Percentiles rank a stretch among this genome's conserved stretches.
Evolutionary conservation across 2,888 invertebrate species (phyloP).

Genomic region (Acronicta psi): DNA sequence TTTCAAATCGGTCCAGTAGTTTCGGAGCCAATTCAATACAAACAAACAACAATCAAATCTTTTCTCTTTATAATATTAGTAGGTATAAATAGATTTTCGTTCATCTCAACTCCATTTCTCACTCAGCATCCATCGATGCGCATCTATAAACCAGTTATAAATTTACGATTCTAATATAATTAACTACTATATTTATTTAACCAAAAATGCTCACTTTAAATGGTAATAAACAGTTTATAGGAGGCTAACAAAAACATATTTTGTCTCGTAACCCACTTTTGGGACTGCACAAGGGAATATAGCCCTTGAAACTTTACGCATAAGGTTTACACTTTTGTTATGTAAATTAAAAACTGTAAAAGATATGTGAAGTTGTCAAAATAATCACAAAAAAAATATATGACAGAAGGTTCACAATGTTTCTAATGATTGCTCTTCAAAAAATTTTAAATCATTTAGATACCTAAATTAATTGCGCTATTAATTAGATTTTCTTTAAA

Average conservation of each 20-base stretch:
- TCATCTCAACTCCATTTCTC: not conserved
- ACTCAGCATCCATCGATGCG: conserved; percentile 3
- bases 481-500: no score
- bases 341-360: conserved; percentile 21
- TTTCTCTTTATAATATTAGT: no score
- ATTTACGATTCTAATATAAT: conserved; percentile 60
- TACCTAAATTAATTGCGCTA: no score
- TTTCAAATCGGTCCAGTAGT: no score
- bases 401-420: conserved; percentile 12
- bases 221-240: conserved; percentile 57
- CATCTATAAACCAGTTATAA: conserved; percentile 46
- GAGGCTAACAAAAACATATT: conserved; percentile 48
- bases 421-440: not conserved
- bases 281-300: conserved; percentile 10
- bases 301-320: not conserved
- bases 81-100: not conserved
- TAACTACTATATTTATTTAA: conserved; percentile 61
- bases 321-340: conserved; percentile 14
- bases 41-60: no score
- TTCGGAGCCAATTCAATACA: no score
- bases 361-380: conserved; percentile 34
- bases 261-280: conserved; percentile 44
- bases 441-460: no score
- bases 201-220: conserved; percentile 60
- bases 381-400: conserved; percentile 2